Conservation (phyloP, 2,113 vertebrate species). For the Pandion haliaetus region DNA sequence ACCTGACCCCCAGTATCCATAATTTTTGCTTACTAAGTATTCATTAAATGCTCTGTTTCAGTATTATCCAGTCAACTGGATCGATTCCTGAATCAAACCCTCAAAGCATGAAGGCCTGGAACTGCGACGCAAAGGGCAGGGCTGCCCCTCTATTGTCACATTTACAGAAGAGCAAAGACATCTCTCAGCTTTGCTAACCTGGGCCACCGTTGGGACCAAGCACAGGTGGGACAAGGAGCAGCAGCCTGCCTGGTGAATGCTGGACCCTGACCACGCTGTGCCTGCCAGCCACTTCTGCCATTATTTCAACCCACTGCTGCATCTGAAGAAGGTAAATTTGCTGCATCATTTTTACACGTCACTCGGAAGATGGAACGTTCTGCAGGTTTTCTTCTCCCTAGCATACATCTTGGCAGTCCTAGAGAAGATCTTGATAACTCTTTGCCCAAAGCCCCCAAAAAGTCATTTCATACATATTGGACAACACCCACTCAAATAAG, state of each 20-base stretch:
- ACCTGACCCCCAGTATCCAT: background rate
- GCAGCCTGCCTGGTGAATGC: background rate
- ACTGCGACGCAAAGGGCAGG: background rate
- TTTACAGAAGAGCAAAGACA: background rate
- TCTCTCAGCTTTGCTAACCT: background rate
- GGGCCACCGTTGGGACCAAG: background rate
- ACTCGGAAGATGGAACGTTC: background rate
- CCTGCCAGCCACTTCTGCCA: background rate
- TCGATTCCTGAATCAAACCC: background rate
- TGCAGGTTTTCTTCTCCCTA: background rate
- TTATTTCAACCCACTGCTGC: background rate
- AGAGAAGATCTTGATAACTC: background rate
- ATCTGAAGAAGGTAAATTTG: background rate
- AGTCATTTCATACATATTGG: background rate
- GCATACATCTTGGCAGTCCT: background rate
- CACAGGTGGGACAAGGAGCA: background rate
- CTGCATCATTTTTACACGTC: fast-evolving
- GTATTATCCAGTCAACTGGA: background rate
- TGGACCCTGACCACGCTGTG: background rate
- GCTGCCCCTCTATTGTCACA: background rate
- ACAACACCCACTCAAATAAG: background rate
- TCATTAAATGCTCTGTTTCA: background rate
- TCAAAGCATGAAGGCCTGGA: background rate
- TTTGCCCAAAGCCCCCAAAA: background rate
- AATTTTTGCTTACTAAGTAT: background rate